A percentile compares a stretch with the other conserved stretches of the same genome.
phyloP scores from a whole-genome alignment of 2,113 vertebrate genomes.

The Mustelus asterias region DNA sequence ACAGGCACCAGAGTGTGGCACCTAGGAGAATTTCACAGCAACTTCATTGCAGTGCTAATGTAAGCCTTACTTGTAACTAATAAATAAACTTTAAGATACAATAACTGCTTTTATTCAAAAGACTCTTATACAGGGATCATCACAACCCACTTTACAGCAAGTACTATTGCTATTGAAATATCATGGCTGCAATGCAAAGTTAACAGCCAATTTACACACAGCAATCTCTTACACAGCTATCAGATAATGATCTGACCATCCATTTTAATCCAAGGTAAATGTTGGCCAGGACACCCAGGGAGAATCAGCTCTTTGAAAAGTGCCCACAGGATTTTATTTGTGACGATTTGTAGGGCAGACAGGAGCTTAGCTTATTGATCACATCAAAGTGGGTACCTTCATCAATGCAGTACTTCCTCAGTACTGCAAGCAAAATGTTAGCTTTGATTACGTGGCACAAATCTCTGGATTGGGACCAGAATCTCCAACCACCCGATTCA shows the following conservation, averaged over 20 bases:
- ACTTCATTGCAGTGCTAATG: too few species aligned
- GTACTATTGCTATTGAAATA: neutral
- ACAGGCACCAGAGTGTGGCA: too few species aligned
- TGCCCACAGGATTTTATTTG: neutral
- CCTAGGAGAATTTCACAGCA: too few species aligned
- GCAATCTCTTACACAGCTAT: neutral
- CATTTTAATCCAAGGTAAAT: neutral
- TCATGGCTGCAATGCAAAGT: neutral
- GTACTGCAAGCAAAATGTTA: neutral
- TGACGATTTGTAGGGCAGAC: neutral
- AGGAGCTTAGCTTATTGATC: neutral
- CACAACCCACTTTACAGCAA: neutral
- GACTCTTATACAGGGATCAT: neutral
- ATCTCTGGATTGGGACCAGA: neutral
- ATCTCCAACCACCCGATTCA: neutral
- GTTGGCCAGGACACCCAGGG: neutral
- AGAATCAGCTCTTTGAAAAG: neutral
- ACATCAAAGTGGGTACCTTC: neutral
- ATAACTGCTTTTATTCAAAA: neutral
- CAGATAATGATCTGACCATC: neutral
- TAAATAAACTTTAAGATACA: too few species aligned
- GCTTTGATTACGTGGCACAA: neutral
- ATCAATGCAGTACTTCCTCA: neutral
- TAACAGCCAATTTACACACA: neutral
- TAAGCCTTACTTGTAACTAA: too few species aligned